phyloP scores from a whole-genome alignment of 2,113 vertebrate genomes.

The Acrocephalus kingi region DNA sequence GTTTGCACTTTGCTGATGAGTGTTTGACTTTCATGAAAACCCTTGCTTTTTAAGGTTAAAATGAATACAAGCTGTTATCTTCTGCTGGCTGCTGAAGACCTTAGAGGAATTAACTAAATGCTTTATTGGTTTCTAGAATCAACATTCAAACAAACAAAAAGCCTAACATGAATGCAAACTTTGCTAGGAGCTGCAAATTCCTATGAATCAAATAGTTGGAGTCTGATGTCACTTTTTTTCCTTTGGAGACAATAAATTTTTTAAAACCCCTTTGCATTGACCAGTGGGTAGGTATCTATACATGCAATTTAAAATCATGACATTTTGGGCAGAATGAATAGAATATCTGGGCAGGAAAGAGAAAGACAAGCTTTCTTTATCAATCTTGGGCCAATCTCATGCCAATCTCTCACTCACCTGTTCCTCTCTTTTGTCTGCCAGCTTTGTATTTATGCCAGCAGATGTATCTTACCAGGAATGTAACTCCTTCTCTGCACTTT shows the following conservation, averaged over 20 bases:
- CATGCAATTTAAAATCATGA: background rate
- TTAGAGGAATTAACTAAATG: background rate
- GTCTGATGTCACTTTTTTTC: background rate
- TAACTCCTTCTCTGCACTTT: background rate
- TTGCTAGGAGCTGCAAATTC: background rate
- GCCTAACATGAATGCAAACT: background rate
- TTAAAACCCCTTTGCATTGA: fast-evolving
- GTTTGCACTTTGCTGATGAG: background rate
- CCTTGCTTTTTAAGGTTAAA: background rate
- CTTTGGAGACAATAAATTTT: background rate
- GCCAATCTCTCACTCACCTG: background rate
- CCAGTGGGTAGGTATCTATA: background rate
- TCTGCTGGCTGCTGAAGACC: background rate
- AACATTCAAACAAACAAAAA: background rate
- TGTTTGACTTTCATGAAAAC: background rate
- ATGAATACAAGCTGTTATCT: background rate
- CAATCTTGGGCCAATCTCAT: background rate
- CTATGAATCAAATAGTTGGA: background rate
- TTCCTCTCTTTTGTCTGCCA: background rate
- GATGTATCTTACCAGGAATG: background rate
- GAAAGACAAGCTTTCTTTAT: background rate
- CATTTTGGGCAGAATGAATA: background rate
- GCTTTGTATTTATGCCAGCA: background rate
- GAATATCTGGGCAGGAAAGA: background rate
- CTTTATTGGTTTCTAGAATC: background rate